Conservation (phyloP, 2,888 invertebrate genomes). For the Caenorhabditis sulstoni region DNA sequence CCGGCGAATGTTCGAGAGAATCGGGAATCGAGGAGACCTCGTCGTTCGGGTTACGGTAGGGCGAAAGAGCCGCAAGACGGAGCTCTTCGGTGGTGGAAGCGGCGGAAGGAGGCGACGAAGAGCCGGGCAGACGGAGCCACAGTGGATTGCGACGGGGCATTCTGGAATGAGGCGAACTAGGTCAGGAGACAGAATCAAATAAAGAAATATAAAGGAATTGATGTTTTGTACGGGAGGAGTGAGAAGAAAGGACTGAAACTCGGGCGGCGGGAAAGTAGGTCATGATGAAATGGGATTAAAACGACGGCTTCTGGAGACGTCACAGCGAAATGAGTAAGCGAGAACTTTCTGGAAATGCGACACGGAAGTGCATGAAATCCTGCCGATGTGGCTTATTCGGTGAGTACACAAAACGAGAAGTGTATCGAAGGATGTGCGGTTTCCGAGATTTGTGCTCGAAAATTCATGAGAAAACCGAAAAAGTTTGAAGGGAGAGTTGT, state of each 20-base stretch:
- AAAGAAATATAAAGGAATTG: constrained; percentile 38
- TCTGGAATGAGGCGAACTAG: too few relatives aligned
- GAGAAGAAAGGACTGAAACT: too few relatives aligned
- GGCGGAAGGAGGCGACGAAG: constrained; percentile 38
- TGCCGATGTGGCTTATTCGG: too few relatives aligned
- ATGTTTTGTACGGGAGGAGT: too few relatives aligned
- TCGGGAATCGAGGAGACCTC: constrained; percentile 47
- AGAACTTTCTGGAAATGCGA: too few relatives aligned
- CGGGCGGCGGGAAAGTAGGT: too few relatives aligned
- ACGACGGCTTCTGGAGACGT: too few relatives aligned
- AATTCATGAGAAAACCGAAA: constrained; percentile 19
- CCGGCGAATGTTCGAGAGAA: constrained; percentile 53
- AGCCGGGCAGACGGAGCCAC: constrained; percentile 52
- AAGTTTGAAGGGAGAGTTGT: background rate
- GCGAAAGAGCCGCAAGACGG: constrained; percentile 44
- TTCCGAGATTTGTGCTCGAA: background rate
- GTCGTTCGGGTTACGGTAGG: constrained; percentile 37
- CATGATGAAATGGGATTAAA: too few relatives aligned
- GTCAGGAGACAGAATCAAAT: background rate
- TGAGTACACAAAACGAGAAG: too few relatives aligned
- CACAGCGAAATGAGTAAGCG: too few relatives aligned
- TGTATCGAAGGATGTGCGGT: too few relatives aligned
- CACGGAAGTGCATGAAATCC: too few relatives aligned
- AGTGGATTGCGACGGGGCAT: constrained; percentile 56
- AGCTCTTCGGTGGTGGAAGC: constrained; percentile 47